These are phyloP conservation scores for Neoniphon sammara DNA, from an alignment of 2,797 vertebrate species.

Conservation along the genomic window DNA sequence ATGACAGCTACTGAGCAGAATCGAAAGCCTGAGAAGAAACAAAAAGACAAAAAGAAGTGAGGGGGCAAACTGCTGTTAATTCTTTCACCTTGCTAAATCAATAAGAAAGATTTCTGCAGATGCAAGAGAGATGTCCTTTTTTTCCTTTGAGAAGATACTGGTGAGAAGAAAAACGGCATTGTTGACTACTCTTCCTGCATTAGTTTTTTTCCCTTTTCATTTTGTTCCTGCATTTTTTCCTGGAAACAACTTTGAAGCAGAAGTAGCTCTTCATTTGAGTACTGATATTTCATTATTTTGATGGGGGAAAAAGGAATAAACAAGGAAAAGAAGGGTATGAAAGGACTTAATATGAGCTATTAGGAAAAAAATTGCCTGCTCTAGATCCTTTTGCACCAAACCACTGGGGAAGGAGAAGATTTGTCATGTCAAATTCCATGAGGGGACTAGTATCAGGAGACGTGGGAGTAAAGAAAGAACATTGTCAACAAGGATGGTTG, in stretches of 20 bases:
- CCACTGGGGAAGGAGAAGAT: constrained; percentile 65
- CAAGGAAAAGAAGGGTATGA: constrained; percentile 64
- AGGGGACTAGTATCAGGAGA: constrained; percentile 51
- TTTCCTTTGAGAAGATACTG: constrained; percentile 83
- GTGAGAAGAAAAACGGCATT: constrained; percentile 80
- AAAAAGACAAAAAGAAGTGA: constrained; percentile 98
- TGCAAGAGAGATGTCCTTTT: constrained; percentile 80
- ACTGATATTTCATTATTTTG: constrained; percentile 78
- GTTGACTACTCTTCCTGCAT: constrained; percentile 83
- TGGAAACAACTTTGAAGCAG: constrained; percentile 83
- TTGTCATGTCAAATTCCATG: constrained; percentile 39
- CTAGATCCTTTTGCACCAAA: constrained; percentile 77
- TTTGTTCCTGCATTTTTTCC: constrained; percentile 77
- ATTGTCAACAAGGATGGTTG: constrained; percentile 58
- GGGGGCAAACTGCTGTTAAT: constrained; percentile 69
- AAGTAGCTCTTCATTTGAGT: constrained; percentile 80
- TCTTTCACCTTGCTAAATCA: constrained; percentile 80
- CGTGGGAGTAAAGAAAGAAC: constrained; percentile 47
- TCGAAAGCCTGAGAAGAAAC: constrained; percentile 93
- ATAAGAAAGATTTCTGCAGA: constrained; percentile 82
- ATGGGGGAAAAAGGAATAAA: constrained; percentile 55
- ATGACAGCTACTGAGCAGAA: constrained; percentile 84
- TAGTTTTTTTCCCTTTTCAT: constrained; percentile 80
- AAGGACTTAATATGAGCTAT: constrained; percentile 76
- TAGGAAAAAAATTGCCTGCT: constrained; percentile 70